Conservation (phyloP, 2,113 vertebrate genomes). For the Lota lota region DNA sequence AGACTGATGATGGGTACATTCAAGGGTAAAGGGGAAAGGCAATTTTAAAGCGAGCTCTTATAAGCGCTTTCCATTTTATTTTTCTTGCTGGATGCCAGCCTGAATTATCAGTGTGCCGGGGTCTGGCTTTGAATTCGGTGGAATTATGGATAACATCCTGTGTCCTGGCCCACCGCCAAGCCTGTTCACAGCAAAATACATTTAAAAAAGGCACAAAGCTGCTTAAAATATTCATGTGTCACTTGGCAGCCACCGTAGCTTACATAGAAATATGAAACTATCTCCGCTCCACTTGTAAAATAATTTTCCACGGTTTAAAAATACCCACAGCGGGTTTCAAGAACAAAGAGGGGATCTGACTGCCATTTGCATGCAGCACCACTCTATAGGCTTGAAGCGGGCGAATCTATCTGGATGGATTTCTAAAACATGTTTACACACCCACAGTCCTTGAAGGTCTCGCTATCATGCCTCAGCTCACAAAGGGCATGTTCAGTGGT, state of each 20-base stretch:
- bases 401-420: conserved; percentile 57
- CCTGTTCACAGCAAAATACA: conserved; percentile 82
- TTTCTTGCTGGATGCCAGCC: conserved; percentile 77
- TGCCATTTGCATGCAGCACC: conserved; percentile 67
- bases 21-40: conserved; percentile 27
- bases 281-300: conserved; percentile 64
- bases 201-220: conserved; percentile 90
- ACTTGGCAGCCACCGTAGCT: conserved; percentile 77
- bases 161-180: conserved; percentile 81
- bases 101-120: conserved; percentile 74
- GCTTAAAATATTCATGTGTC: conserved; percentile 92
- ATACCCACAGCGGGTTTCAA: conserved; percentile 67
- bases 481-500: conserved; percentile 48
- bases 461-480: conserved; percentile 52
- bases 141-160: conserved; percentile 82
- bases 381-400: conserved; percentile 49
- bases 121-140: conserved; percentile 78
- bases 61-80: conserved; percentile 82
- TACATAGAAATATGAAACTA: conserved; percentile 84
- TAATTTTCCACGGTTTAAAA: conserved; percentile 71
- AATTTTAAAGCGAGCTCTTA: conserved; percentile 50
- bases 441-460: conserved; percentile 63
- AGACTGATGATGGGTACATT: conserved; percentile 30
- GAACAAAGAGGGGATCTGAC: conserved; percentile 70
- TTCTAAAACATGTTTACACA: conserved; percentile 65